These are phyloP conservation scores for Solenopsis invicta DNA, from an alignment of 1,140 invertebrate species.

Conservation along the genomic window DNA sequence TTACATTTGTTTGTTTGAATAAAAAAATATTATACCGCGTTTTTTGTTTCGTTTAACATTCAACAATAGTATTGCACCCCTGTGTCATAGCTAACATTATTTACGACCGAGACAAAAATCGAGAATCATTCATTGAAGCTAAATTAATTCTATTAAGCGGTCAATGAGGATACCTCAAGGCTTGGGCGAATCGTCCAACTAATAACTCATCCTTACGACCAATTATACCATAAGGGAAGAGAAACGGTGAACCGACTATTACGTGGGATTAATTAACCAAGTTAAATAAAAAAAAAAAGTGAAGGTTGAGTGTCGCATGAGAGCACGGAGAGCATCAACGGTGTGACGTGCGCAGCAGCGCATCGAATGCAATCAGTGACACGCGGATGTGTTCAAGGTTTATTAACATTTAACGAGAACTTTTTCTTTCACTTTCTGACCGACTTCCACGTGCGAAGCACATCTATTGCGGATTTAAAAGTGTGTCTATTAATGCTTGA, in stretches of 20 bases:
- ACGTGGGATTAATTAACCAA: not conserved
- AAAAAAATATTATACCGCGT: not conserved
- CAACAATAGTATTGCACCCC: not conserved
- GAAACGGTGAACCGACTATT: not conserved
- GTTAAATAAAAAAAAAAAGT: not conserved
- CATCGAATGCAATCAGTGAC: conserved; percentile 9
- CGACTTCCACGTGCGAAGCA: not conserved
- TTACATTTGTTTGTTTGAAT: not conserved
- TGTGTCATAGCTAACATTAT: not conserved
- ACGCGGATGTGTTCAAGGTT: not conserved
- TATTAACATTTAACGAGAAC: not conserved
- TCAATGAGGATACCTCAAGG: not conserved
- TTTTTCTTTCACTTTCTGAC: not conserved
- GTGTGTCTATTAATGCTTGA: not conserved
- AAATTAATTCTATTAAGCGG: conserved; percentile 2
- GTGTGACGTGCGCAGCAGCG: not conserved
- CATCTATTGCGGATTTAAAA: not conserved
- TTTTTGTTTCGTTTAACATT: not conserved
- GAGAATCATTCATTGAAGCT: not conserved
- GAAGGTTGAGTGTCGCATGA: not conserved
- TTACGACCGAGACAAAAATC: not conserved
- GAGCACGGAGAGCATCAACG: not conserved
- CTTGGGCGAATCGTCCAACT: not conserved
- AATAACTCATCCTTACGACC: not conserved
- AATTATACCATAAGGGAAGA: not conserved